Conservation (phyloP, 2,113 vertebrate species). For the Oncorhynchus kisutch region DNA sequence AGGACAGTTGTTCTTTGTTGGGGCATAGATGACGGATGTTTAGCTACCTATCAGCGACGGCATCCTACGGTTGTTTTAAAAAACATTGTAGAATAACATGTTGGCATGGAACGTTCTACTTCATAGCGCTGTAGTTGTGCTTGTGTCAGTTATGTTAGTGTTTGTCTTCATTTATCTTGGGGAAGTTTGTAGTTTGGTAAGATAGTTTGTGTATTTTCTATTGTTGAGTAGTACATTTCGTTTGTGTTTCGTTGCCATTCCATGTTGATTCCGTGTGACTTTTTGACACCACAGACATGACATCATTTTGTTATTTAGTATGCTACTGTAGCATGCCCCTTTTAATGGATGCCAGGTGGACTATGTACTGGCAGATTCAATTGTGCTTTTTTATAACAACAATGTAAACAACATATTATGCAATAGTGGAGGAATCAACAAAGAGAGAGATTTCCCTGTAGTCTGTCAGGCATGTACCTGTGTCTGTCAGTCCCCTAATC, state of each 20-base stretch:
- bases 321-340: neutral
- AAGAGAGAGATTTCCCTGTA: no score
- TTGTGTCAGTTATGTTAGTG: conserved; percentile 33
- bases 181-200: neutral
- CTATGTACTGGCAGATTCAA: no score
- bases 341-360: neutral
- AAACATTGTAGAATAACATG: conserved; percentile 65
- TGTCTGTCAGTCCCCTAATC: no score
- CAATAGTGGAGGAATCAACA: neutral
- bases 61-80: neutral
- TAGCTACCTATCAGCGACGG: conserved; percentile 9
- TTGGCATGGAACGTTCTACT: conserved; percentile 73
- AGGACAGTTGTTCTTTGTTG: neutral
- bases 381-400: no score
- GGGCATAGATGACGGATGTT: conserved; percentile 7
- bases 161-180: conserved; percentile 16
- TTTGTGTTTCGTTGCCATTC: neutral
- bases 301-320: neutral
- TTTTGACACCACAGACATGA: neutral
- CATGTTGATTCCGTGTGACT: neutral
- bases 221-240: neutral
- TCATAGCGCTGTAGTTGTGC: conserved; percentile 34
- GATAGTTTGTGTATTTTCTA: conserved; percentile 17
- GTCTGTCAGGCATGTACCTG: no score
- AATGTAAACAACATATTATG: no score